These are phyloP conservation scores for Xanthia togata DNA, from an alignment of 2,888 invertebrate species.

Conservation along the genomic window DNA sequence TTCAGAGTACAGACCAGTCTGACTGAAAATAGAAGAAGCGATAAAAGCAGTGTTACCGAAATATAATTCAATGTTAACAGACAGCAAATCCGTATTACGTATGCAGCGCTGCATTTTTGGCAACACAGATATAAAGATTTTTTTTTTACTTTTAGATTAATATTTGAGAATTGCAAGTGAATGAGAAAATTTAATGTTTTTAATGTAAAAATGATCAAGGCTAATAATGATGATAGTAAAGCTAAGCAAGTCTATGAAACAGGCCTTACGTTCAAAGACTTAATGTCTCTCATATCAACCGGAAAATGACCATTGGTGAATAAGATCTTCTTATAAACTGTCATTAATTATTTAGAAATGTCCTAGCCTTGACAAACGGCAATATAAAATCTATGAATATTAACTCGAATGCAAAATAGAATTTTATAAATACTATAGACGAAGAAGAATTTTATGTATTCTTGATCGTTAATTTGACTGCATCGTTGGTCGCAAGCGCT, in stretches of 20 bases:
- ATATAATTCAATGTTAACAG: constrained; percentile 78
- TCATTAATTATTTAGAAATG: not conserved
- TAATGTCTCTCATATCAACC: not conserved
- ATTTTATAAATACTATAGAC: not conserved
- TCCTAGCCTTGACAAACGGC: not conserved
- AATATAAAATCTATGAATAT: not conserved
- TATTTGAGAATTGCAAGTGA: no score
- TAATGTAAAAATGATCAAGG: not conserved
- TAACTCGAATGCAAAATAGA: not conserved
- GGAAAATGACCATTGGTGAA: not conserved
- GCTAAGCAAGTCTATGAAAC: not conserved
- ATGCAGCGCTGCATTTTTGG: constrained; percentile 65
- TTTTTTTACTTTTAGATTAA: no score
- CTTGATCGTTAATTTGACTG: not conserved
- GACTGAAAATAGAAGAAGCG: constrained; percentile 61
- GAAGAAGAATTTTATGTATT: not conserved
- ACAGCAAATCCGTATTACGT: constrained; percentile 69
- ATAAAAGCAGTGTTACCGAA: constrained; percentile 61
- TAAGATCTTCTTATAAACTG: not conserved
- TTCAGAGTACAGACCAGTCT: constrained; percentile 28
- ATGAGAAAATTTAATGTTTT: no score
- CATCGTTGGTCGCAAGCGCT: not conserved
- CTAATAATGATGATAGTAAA: not conserved
- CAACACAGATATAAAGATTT: constrained; percentile 56
- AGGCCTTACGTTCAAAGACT: not conserved